phyloP scores from a whole-genome alignment of 2,113 vertebrate species.

The Cyprinodon variegatus region DNA sequence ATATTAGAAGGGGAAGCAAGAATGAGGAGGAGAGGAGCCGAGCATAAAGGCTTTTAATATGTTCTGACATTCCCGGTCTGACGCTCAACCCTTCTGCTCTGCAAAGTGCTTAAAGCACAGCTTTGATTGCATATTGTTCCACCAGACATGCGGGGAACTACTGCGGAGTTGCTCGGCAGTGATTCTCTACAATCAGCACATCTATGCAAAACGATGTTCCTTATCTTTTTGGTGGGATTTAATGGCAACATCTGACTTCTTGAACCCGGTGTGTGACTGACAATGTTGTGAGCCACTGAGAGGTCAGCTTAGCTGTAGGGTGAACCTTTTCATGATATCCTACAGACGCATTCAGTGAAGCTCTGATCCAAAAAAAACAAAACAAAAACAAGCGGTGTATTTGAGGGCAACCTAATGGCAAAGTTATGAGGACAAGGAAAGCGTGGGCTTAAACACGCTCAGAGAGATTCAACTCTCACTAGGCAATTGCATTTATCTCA shows the following conservation, averaged over 20 bases:
- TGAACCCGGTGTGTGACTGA: conserved; percentile 45
- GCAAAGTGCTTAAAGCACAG: conserved; percentile 51
- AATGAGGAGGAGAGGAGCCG: conserved; percentile 8
- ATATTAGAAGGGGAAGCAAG: conserved; percentile 29
- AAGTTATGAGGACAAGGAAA: not conserved
- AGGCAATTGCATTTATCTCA: not conserved
- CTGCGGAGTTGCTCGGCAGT: conserved; percentile 44
- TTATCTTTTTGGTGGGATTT: conserved; percentile 31
- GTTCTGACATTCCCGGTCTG: conserved; percentile 57
- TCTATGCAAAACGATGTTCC: conserved; percentile 14
- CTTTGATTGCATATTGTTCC: conserved; percentile 73
- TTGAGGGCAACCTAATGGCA: not conserved
- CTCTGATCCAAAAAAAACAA: not conserved
- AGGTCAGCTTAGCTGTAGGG: conserved; percentile 35
- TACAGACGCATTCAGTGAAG: conserved; percentile 8
- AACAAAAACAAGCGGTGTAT: not conserved
- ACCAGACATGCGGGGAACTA: conserved; percentile 52
- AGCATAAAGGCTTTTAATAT: conserved; percentile 64
- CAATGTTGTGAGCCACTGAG: conserved; percentile 29
- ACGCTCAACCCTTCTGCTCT: conserved; percentile 61
- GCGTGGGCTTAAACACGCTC: conserved; percentile 3
- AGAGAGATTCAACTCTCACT: not conserved
- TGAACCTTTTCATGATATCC: conserved; percentile 32
- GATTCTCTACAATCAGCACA: conserved; percentile 42
- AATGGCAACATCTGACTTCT: conserved; percentile 44